A percentile compares a stretch with the other conserved stretches of the same genome.
Conservation (phyloP, 1,140 invertebrate species). For the Bombyx mori region DNA sequence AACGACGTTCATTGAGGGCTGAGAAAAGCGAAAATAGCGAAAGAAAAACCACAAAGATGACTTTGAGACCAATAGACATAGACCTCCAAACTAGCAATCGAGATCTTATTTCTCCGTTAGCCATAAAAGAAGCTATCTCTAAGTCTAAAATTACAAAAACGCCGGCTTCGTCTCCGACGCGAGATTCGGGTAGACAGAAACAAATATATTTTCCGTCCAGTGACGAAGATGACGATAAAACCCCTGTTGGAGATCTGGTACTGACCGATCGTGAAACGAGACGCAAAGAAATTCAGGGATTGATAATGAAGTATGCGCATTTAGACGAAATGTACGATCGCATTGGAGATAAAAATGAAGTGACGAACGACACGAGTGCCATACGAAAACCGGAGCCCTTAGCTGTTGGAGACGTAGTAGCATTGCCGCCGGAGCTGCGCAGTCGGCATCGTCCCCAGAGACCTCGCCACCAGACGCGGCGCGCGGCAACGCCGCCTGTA, state of each 20-base stretch:
- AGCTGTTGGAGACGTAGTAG: conserved; percentile 45
- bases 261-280: conserved; percentile 80
- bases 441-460: conserved; percentile 53
- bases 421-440: conserved; percentile 55
- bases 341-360: conserved; percentile 41
- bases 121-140: conserved; percentile 33
- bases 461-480: conserved; percentile 42
- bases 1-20: conserved; percentile 61
- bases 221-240: conserved; percentile 69
- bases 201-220: conserved; percentile 63
- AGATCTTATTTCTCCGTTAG: conserved; percentile 53
- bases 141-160: conserved; percentile 44
- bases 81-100: conserved; percentile 42
- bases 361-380: conserved; percentile 17
- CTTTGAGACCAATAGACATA: conserved; percentile 68
- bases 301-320: conserved; percentile 83
- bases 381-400: conserved; percentile 54
- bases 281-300: conserved; percentile 84
- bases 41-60: conserved; percentile 47
- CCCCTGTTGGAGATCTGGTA: conserved; percentile 69
- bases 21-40: conserved; percentile 70
- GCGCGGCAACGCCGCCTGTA: conserved; percentile 71
- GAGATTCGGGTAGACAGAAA: conserved; percentile 61
- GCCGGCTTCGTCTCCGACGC: conserved; percentile 44
- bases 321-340: conserved; percentile 77